Evolutionary conservation across 2,797 vertebrate genomes (phyloP).

Genomic region (Myiothlypis coronata): DNA sequence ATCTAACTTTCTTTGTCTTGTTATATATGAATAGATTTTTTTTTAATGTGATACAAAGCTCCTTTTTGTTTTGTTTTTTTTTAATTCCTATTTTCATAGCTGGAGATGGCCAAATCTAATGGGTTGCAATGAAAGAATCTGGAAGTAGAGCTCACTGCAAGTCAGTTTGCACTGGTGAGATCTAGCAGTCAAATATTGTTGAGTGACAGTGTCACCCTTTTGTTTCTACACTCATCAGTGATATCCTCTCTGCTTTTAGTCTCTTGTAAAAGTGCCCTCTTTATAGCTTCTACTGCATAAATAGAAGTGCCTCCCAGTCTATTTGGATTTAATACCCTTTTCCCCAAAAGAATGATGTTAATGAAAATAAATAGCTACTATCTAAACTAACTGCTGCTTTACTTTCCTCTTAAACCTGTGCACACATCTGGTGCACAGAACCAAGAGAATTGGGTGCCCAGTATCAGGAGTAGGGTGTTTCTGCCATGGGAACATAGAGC

Average conservation of each 20-base stretch:
- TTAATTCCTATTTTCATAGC: neutral
- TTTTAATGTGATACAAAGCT: neutral
- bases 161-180: neutral
- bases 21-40: neutral
- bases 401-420: neutral
- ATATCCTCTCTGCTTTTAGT: neutral
- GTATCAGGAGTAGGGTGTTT: neutral
- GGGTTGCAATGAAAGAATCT: neutral
- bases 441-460: neutral
- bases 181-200: neutral
- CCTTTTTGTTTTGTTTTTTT: neutral
- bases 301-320: neutral
- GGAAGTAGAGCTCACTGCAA: neutral
- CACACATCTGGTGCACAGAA: neutral
- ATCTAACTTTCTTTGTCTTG: neutral
- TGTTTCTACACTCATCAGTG: neutral
- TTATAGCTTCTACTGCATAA: neutral
- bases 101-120: neutral
- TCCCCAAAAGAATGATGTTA: neutral
- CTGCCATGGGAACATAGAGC: neutral
- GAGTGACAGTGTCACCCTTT: neutral
- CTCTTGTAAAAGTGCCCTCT: neutral
- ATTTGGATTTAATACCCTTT: neutral
- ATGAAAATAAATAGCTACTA: neutral
- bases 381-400: neutral